Percentiles rank a stretch among this genome's conserved stretches.
phyloP scores from a whole-genome alignment of 2,888 invertebrate species.

The Heliconius erato region DNA sequence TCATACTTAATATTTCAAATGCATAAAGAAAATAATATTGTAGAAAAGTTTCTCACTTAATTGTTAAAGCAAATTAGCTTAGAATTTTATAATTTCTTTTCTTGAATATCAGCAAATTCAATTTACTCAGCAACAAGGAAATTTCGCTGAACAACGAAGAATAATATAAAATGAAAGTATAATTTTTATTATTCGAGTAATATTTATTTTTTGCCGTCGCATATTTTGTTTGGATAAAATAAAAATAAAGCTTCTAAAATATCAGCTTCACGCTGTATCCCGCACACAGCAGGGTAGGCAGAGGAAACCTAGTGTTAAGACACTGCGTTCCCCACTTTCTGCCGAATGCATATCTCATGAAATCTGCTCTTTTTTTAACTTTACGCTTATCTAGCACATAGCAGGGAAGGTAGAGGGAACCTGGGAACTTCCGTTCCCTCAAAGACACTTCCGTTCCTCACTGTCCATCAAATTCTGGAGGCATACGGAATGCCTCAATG shows the following conservation, averaged over 20 bases:
- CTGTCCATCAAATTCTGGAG: too few relatives aligned
- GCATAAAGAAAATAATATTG: not conserved
- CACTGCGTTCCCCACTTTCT: too few relatives aligned
- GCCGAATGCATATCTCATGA: too few relatives aligned
- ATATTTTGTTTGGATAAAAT: not conserved
- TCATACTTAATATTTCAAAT: not conserved
- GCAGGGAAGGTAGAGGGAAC: not conserved
- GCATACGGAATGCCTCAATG: too few relatives aligned
- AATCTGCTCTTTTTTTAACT: too few relatives aligned
- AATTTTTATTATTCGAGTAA: not conserved
- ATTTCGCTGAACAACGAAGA: constrained; percentile 28
- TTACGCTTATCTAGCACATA: too few relatives aligned
- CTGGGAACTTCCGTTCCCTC: too few relatives aligned
- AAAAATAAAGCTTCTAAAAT: too few relatives aligned
- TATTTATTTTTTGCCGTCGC: not conserved
- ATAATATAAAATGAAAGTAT: not conserved
- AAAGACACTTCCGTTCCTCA: too few relatives aligned
- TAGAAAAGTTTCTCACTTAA: not conserved
- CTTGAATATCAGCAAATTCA: constrained; percentile 46
- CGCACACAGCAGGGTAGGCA: too few relatives aligned
- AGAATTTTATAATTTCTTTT: constrained; percentile 43
- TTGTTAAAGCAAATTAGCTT: constrained; percentile 26
- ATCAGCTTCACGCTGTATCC: too few relatives aligned
- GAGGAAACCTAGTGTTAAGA: too few relatives aligned
- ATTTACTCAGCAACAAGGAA: constrained; percentile 48